Evolutionary conservation across 2,888 invertebrate genomes (phyloP).

Genomic region (Leptarthrus brevirostris): DNA sequence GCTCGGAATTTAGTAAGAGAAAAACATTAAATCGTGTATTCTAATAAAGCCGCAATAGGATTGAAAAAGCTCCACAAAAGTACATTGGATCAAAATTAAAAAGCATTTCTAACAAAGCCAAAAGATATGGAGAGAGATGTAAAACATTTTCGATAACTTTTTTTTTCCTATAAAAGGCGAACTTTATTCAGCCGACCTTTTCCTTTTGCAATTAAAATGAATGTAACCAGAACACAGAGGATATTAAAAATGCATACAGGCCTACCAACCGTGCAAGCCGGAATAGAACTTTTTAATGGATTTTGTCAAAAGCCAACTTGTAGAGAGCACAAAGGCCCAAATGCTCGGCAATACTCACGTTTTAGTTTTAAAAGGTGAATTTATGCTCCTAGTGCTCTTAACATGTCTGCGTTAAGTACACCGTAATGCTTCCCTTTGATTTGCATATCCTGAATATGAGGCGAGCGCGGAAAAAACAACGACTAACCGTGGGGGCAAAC

Average conservation of each 20-base stretch:
- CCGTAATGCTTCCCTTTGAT: neutral
- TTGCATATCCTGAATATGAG: neutral
- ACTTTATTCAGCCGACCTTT: neutral
- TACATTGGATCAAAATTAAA: too few relatives aligned
- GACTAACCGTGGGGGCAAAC: neutral
- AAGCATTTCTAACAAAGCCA: too few relatives aligned
- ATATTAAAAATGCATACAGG: neutral
- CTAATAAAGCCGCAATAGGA: too few relatives aligned
- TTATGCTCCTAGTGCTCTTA: neutral
- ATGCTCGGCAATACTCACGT: neutral
- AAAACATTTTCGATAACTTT: too few relatives aligned
- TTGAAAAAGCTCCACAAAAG: too few relatives aligned
- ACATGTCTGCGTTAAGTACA: neutral
- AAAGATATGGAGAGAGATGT: too few relatives aligned
- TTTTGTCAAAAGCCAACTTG: conserved; percentile 3
- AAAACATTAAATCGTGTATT: too few relatives aligned
- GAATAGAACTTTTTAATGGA: conserved; percentile 14
- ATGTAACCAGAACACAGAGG: neutral
- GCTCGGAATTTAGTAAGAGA: too few relatives aligned
- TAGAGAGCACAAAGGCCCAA: neutral
- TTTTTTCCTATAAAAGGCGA: neutral
- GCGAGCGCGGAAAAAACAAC: neutral
- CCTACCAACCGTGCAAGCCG: neutral
- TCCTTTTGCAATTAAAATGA: conserved; percentile 1
- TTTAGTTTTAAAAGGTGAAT: neutral